Evolutionary conservation across 2,888 invertebrate species (phyloP).

Genomic region (Brenthis hecate): DNA sequence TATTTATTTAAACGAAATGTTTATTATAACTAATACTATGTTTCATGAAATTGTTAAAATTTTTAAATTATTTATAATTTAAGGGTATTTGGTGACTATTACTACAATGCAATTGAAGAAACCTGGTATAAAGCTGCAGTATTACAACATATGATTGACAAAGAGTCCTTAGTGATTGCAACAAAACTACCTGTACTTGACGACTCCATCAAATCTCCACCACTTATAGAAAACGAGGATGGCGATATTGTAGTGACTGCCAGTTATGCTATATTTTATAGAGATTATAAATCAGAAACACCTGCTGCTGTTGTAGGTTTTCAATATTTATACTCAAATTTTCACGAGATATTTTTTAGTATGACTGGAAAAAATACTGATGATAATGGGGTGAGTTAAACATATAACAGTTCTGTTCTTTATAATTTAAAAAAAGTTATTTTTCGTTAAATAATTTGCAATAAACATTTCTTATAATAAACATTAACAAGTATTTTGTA

Average conservation of each 20-base stretch:
- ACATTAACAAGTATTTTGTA: too few relatives aligned
- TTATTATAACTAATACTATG: background rate
- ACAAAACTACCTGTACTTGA: conserved; percentile 84
- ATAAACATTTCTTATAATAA: too few relatives aligned
- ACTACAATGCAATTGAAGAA: conserved; percentile 91
- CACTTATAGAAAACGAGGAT: conserved; percentile 62
- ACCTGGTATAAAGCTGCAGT: conserved; percentile 96
- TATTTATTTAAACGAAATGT: background rate
- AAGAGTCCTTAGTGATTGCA: conserved; percentile 89
- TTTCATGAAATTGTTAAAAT: too few relatives aligned
- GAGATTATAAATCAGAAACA: conserved; percentile 88
- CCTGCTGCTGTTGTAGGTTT: conserved; percentile 95
- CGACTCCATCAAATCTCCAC: conserved; percentile 57
- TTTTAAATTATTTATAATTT: conserved; percentile 27
- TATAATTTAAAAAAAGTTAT: too few relatives aligned
- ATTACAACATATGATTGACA: conserved; percentile 89
- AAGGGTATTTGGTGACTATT: conserved; percentile 89
- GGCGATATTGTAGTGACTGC: conserved; percentile 88
- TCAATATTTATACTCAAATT: conserved; percentile 88
- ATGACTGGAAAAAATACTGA: conserved; percentile 73
- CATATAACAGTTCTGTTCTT: too few relatives aligned
- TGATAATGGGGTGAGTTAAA: conserved; percentile 50
- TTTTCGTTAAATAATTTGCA: too few relatives aligned
- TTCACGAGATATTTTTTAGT: conserved; percentile 86
- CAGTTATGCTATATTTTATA: conserved; percentile 91